Base-by-base conservation (phyloP, 53 echinoderm and acorn worm genomes). In the Actinopyga echinites region DNA sequence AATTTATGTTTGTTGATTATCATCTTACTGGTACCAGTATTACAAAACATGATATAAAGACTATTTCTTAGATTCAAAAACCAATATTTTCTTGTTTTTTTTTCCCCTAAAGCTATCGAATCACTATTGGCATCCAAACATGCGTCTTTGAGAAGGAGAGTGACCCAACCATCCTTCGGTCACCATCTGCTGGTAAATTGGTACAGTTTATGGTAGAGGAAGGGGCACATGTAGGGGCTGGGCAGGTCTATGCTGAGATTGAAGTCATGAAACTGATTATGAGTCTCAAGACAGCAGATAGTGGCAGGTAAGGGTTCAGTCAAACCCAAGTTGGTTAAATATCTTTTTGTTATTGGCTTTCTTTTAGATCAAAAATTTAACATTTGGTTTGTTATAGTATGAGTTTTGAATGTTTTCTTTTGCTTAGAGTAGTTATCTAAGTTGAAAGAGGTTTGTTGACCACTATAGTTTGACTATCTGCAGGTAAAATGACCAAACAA, bases 201-300 rank as follows among this genome's bases (percentile, higher is more conserved):
- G 73, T 99, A 37, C 92, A 95, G 74, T 94, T 87, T 82, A 84
- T 89, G 64, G 79, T 99, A 10, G 95, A 99, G 32, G 95, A 99
- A 61, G 99, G 99, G 2, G 92, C 90, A 5, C 99, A 94, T 30
- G 93, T 95, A 31, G 67, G 43, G 31, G 87, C 92, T 1, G 99
- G 92, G 5, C 90, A 99, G 54, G 88, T 92, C 25, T 99, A 99
- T 74, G 99, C 99, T 30, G 99, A 99, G 91, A 99, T 99, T 23
- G 99, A 99, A 68, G 99, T 99, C 45, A 99, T 99, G 99, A 99
- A 99, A 83, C 95, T 99, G 89, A 91, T 99, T 61, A 99, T 99
- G 99, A 95, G 94, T 65, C 87, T 99, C 0, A 88, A 88, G 37
- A 90, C 92, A 28, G 84, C 75, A 25, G 99, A 95, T 56, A 89